These are phyloP conservation scores for Drosophila prostipennis DNA, from an alignment of 2,888 invertebrate species.

Conservation along the genomic window DNA sequence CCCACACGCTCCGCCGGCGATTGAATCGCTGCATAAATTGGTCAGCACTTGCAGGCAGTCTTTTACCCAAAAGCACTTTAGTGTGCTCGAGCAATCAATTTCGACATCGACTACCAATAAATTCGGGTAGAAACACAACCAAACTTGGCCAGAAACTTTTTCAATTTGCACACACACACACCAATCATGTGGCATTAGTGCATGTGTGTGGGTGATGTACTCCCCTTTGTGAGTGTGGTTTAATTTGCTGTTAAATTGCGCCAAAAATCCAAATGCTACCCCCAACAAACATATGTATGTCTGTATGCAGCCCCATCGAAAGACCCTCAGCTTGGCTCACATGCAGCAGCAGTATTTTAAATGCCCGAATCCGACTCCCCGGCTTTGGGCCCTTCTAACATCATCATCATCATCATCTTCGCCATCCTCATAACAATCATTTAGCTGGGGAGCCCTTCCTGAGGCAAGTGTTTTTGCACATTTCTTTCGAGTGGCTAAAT, in stretches of 20 bases:
- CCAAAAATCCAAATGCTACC: conserved; percentile 67
- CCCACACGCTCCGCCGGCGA: conserved; percentile 28
- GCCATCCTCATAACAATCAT: conserved; percentile 11
- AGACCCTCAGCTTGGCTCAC: conserved; percentile 6
- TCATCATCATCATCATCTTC: conserved; percentile 21
- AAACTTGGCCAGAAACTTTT: conserved; percentile 72
- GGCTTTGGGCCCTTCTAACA: conserved; percentile 9
- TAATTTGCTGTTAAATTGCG: conserved; percentile 77
- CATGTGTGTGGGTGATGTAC: conserved; percentile 28
- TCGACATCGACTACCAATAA: conserved; percentile 65
- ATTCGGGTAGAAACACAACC: conserved; percentile 63
- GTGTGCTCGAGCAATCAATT: conserved; percentile 37
- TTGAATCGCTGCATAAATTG: conserved; percentile 48
- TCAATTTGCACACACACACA: conserved; percentile 65
- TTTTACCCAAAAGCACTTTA: conserved; percentile 17
- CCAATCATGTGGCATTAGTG: conserved; percentile 53
- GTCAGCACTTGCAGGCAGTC: conserved; percentile 27
- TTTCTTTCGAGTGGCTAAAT: conserved; percentile 47
- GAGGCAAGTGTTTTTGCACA: conserved; percentile 31
- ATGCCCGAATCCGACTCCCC: conserved; percentile 5
- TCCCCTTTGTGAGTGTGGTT: conserved; percentile 47
- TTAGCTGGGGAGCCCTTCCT: not conserved
- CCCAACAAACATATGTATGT: conserved; percentile 30
- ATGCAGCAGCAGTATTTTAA: conserved; percentile 10
- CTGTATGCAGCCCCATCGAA: conserved; percentile 7